phyloP scores from a whole-genome alignment of 2,113 vertebrate species.

The Leptocoma aspasia region DNA sequence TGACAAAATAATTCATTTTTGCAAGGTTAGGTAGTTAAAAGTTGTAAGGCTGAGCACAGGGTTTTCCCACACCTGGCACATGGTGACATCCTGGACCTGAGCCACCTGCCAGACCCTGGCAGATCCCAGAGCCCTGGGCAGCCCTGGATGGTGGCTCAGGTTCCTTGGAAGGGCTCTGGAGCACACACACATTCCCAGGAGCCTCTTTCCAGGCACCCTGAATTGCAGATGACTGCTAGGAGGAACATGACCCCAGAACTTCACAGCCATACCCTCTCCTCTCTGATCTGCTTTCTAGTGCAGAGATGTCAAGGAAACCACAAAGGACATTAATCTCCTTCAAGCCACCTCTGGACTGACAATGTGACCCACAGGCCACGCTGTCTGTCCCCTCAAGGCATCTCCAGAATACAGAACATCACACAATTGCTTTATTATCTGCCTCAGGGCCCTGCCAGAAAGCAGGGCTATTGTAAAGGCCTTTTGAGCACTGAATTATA shows the following conservation, averaged over 20 bases:
- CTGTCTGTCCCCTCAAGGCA: slow-evolving; percentile 4
- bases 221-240: neutral
- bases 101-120: neutral
- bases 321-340: neutral
- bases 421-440: slow-evolving; percentile 4
- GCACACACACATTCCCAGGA: neutral
- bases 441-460: neutral
- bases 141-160: fast-evolving
- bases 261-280: neutral
- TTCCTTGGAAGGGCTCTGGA: neutral
- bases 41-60: neutral
- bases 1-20: neutral
- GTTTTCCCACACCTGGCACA: neutral
- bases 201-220: neutral
- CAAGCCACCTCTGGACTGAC: neutral
- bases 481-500: neutral
- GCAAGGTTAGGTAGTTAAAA: neutral
- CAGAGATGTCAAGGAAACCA: neutral
- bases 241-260: neutral
- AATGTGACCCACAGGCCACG: neutral
- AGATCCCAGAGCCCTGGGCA: neutral
- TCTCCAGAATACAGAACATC: neutral
- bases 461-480: neutral
- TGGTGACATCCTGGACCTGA: neutral
- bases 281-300: neutral